These are phyloP conservation scores for Trichomycterus rosablanca DNA, from an alignment of 2,113 vertebrate genomes.

Conservation along the genomic window DNA sequence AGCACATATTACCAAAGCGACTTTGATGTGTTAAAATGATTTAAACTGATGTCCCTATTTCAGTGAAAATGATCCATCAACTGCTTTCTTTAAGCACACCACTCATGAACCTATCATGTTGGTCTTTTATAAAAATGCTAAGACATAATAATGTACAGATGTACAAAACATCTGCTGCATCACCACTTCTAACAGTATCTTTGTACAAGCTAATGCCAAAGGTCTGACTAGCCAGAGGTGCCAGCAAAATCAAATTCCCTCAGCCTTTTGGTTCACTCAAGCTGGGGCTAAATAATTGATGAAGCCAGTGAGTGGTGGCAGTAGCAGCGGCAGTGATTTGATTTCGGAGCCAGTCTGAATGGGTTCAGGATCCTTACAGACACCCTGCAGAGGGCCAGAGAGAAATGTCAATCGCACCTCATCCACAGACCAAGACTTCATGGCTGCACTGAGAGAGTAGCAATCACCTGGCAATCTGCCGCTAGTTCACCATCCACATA, in stretches of 20 bases:
- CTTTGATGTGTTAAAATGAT: no score
- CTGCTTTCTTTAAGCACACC: not conserved
- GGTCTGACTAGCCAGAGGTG: conserved; percentile 48
- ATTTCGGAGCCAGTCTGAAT: conserved; percentile 52
- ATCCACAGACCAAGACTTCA: conserved; percentile 40
- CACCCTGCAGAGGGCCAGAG: conserved; percentile 47
- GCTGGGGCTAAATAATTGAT: conserved; percentile 54
- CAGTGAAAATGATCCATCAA: no score
- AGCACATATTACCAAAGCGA: no score
- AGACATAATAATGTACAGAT: no score
- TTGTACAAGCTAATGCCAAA: conserved; percentile 43
- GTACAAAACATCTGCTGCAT: no score
- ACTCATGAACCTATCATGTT: no score
- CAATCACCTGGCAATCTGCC: conserved; percentile 47
- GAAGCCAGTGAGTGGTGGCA: conserved; percentile 44
- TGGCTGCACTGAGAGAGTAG: conserved; percentile 38
- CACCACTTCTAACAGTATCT: conserved; percentile 36
- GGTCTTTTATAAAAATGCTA: no score
- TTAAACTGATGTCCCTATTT: no score
- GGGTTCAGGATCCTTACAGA: conserved; percentile 56
- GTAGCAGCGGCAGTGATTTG: conserved; percentile 51
- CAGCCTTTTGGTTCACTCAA: conserved; percentile 47
- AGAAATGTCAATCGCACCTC: conserved; percentile 54
- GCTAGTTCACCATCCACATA: conserved; percentile 49
- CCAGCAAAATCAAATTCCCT: conserved; percentile 47